Evolutionary conservation across 2,888 invertebrate species (phyloP), one percentile per base, ranked within the genome.

Genomic region (Ypsolopha scabrella): DNA sequence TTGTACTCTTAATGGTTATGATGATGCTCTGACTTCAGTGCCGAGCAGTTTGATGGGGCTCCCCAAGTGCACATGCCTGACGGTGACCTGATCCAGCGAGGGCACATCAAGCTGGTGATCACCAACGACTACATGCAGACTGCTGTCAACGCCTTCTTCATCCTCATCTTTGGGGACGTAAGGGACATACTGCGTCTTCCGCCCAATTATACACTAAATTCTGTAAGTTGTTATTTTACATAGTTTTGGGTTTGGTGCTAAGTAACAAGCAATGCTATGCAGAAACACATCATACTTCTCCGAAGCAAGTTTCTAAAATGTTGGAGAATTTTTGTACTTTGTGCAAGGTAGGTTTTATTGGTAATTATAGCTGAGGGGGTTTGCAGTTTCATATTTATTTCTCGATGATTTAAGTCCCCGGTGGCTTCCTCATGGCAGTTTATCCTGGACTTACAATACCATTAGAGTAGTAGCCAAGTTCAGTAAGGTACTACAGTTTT

Each of bases 51-150:
- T 39, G 59, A 67, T 39, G 70, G 70, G 51, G 72, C 65, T 43
- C 62, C 61, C 1, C 63, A 64, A 1, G 85, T 80, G 0, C 81
- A 82, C 52, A 57, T 83, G 6, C 70, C 78, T 0, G 53, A 62
- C 37, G 1, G 57, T 1, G 72, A 74, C 54, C 65, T 66, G 35
- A 51, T 81, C 41, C 74, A 78, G 52, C 62, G 60, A 0, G 75
- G 72, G 0, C 71, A 79, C 52, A 65, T 64, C 44, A 56, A 57
- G 48, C 66, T 85, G 44, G 67, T 66, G 9, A 38, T 74, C 7
- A 79, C 72, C 0, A 56, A 54, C 1, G 85, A 86, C 55, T 67
- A 63, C 54, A 79, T 85, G 83, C 85, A 86, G 61, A 85, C 82
- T 0, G 85, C 85, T 0, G 64, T 83, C 0, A 65, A 86, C 35